These are phyloP conservation scores for Hypomecis punctinalis DNA, from an alignment of 2,888 invertebrate genomes.

Conservation along the genomic window DNA sequence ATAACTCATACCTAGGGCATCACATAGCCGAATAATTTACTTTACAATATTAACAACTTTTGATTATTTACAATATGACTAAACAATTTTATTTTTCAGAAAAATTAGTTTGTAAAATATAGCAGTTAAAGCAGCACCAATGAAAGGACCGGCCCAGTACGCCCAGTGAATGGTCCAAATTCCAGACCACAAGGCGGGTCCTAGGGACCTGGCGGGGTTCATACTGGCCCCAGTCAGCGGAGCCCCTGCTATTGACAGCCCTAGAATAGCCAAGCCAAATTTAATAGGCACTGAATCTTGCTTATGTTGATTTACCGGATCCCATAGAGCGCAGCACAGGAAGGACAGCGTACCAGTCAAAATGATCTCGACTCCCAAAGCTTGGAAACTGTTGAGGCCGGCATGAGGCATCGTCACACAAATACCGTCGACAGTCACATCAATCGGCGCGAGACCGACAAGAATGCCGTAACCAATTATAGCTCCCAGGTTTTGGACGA, in stretches of 20 bases:
- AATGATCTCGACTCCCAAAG: constrained; percentile 86
- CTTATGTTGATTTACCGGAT: constrained; percentile 87
- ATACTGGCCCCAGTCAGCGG: constrained; percentile 89
- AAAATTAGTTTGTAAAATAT: constrained; percentile 64
- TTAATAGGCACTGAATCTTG: constrained; percentile 87
- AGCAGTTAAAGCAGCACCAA: constrained; percentile 64
- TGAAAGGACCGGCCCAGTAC: constrained; percentile 88
- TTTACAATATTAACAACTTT: too few species aligned
- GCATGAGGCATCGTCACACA: constrained; percentile 87
- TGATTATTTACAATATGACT: too few species aligned
- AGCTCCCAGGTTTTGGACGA: constrained; percentile 88
- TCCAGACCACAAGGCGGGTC: constrained; percentile 89
- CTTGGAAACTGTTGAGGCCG: constrained; percentile 78
- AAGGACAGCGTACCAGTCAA: constrained; percentile 87
- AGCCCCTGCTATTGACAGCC: constrained; percentile 87
- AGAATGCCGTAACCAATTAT: constrained; percentile 88
- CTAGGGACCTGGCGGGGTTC: constrained; percentile 90
- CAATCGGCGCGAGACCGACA: constrained; percentile 74
- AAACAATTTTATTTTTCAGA: constrained; percentile 44
- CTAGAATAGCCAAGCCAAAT: constrained; percentile 88
- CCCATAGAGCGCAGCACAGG: constrained; percentile 89
- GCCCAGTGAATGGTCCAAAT: constrained; percentile 89
- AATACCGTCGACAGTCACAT: constrained; percentile 68
- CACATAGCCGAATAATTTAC: too few species aligned
- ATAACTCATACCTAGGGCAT: too few species aligned